phyloP scores from a whole-genome alignment of 1,140 invertebrate genomes.

The Leptinotarsa defecta region DNA sequence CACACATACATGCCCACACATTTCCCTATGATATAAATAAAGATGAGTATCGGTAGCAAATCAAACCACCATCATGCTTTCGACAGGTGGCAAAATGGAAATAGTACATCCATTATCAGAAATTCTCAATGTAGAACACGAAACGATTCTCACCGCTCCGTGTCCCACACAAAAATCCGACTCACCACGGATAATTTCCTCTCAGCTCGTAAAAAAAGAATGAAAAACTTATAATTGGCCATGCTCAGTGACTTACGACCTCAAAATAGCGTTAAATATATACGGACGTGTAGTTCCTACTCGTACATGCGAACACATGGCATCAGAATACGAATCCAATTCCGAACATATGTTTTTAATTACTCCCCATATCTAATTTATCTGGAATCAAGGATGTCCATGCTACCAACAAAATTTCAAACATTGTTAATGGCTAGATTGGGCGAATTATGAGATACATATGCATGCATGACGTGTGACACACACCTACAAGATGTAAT shows the following conservation, averaged over 20 bases:
- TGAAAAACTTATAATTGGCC: not conserved
- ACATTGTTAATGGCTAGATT: not conserved
- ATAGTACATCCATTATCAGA: too few species aligned
- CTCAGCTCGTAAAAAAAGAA: not conserved
- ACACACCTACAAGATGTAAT: not conserved
- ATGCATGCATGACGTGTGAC: not conserved
- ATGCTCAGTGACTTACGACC: constrained; percentile 1
- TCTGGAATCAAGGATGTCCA: not conserved
- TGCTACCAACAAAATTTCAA: constrained; percentile 1
- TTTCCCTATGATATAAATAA: too few species aligned
- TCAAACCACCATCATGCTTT: too few species aligned
- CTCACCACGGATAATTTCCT: not conserved
- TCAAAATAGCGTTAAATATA: constrained; percentile 9
- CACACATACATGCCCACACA: too few species aligned
- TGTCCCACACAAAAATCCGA: not conserved
- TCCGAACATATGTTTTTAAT: constrained; percentile 8
- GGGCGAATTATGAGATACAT: not conserved
- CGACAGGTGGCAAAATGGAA: too few species aligned
- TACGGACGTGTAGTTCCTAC: constrained; percentile 5
- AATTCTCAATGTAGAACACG: too few species aligned
- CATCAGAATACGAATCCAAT: not conserved
- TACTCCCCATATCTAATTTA: constrained; percentile 1
- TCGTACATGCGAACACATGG: not conserved
- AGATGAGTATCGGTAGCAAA: too few species aligned
- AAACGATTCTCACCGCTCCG: too few species aligned